Evolutionary conservation across 2,888 invertebrate genomes (phyloP), one percentile per base, ranked within the genome.

Genomic region (Agriopis aurantiaria): DNA sequence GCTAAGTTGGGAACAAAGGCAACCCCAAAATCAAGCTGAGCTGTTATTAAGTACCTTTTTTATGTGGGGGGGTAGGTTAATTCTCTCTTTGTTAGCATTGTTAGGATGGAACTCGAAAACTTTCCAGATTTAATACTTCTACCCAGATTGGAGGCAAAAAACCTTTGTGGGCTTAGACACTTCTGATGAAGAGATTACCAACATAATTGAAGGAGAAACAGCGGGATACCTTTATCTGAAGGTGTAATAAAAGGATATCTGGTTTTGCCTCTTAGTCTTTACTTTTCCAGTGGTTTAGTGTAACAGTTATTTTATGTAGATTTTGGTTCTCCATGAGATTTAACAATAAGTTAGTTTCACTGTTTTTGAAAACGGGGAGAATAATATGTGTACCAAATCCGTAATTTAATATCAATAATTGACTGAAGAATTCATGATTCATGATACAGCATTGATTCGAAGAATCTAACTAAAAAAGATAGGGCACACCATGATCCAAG

Each of bases 1-100:
- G 78, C 74, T 71, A 65, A 71, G 68, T 72, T 65, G 65, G 74
- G 76, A 81, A 82, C 82, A 82, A 82, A 83, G 77, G 78, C 70
- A 76, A 80, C 77, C 78, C 81, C 77, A 71, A 82, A 80, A 78
- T 75, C 75, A 81, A 80, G 80, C 76, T 72, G 72, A 74, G 71
- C 72, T 72, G 74, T 75, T 75, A 74, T 74, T 74, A 72, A 72
- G 74, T 71, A 72, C 68, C 69, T 80, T 80, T 78, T 81, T 81
- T 82, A 73, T 73, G 71, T 72, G 45, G 72, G 45, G 72, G 51
- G 71, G 73, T 68, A 69, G 71, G 69, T 68, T 75, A 75, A 73
- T 75, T 73, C 68, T 66, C 69, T 71, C 73, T 75, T 73, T 74
- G 72, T 70, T 69, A 71, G 73, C 75, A 69, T 73, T 70, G 71